Evolutionary conservation across 2,113 vertebrate genomes (phyloP).

Genomic region (Sarotherodon lohbergeri): DNA sequence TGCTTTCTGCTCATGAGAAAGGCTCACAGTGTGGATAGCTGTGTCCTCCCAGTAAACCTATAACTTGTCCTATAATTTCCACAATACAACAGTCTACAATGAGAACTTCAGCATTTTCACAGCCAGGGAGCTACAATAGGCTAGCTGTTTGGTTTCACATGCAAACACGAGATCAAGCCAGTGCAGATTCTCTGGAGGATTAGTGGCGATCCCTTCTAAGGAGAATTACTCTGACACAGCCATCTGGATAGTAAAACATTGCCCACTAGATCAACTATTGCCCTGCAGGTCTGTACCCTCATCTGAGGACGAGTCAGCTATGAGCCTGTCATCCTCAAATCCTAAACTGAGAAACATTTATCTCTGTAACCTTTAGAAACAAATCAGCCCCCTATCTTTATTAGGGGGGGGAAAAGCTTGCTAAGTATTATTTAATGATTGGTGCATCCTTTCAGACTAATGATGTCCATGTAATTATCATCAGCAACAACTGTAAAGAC

Average conservation of each 20-base stretch:
- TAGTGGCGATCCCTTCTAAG: constrained; percentile 40
- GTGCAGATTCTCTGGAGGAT: constrained; percentile 55
- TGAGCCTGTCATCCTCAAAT: neutral
- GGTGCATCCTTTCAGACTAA: neutral
- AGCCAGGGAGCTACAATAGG: neutral
- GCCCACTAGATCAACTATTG: neutral
- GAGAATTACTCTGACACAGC: constrained; percentile 56
- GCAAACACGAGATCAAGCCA: constrained; percentile 46
- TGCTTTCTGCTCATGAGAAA: neutral
- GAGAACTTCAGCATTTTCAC: neutral
- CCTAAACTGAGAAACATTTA: neutral
- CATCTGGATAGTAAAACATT: constrained; percentile 51
- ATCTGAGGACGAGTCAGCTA: neutral
- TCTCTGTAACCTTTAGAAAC: neutral
- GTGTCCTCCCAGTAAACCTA: neutral
- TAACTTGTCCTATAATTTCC: neutral
- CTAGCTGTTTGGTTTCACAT: neutral
- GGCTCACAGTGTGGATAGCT: neutral
- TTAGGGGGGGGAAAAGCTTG: neutral
- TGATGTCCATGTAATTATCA: neutral
- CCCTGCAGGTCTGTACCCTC: neutral
- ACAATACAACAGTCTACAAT: neutral
- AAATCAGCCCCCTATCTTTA: neutral
- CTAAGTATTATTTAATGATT: neutral
- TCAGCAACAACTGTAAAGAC: neutral